These are phyloP conservation scores for Gobionotothen gibberifrons DNA, from an alignment of 2,797 vertebrate species.

Conservation along the genomic window DNA sequence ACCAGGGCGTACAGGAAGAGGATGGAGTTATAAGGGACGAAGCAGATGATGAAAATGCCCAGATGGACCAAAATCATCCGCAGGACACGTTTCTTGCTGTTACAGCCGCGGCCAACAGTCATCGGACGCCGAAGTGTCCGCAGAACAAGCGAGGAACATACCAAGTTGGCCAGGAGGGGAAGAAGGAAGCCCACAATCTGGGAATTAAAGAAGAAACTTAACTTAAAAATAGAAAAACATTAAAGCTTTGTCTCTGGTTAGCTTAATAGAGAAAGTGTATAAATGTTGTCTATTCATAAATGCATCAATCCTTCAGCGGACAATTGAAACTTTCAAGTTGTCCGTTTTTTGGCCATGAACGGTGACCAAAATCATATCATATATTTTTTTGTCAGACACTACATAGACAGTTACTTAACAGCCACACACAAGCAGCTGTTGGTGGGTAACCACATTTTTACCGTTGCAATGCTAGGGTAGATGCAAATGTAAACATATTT, in stretches of 20 bases:
- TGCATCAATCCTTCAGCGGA: no score
- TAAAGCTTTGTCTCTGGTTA: not conserved
- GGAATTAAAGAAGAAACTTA: not conserved
- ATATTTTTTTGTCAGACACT: no score
- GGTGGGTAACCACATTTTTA: no score
- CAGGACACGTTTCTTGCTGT: slow-evolving; percentile 94
- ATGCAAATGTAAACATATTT: no score
- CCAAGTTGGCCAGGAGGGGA: slow-evolving; percentile 92
- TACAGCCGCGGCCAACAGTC: slow-evolving; percentile 91
- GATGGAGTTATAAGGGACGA: slow-evolving; percentile 97
- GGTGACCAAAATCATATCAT: no score
- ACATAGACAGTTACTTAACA: no score
- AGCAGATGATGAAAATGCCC: slow-evolving; percentile 96
- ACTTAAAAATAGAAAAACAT: not conserved
- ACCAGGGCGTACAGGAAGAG: slow-evolving; percentile 97
- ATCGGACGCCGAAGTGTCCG: slow-evolving; percentile 92
- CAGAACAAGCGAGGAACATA: slow-evolving; percentile 94
- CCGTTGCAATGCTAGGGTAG: no score
- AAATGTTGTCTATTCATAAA: no score
- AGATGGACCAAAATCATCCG: slow-evolving; percentile 97
- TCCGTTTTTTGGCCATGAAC: no score
- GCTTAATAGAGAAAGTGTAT: not conserved
- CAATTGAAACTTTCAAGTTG: no score
- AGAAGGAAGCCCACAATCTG: slow-evolving; percentile 93
- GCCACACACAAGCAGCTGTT: no score